Conservation (phyloP, 2,888 invertebrate species). For the Monochamus alternatus region DNA sequence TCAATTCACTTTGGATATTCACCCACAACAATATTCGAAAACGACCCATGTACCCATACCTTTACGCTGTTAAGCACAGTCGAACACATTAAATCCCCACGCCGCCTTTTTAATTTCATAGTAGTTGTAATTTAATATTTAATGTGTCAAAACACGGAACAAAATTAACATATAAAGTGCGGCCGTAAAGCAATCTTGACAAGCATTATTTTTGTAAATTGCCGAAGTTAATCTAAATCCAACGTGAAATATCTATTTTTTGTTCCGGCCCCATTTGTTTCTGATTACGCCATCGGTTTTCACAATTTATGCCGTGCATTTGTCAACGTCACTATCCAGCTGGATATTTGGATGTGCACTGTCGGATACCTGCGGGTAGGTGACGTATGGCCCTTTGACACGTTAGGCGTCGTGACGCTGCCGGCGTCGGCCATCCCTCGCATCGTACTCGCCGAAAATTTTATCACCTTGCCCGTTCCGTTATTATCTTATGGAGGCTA, state of each 20-base stretch:
- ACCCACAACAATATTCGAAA: too few species aligned
- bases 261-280: conserved; percentile 50
- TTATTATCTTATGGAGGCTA: conserved; percentile 15
- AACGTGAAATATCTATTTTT: conserved; percentile 44
- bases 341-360: conserved; percentile 49
- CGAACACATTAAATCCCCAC: background rate
- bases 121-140: background rate
- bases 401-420: conserved; percentile 46
- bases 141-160: conserved; percentile 5
- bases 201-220: conserved; percentile 45
- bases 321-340: conserved; percentile 52
- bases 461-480: conserved; percentile 23
- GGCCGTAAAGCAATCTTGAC: conserved; percentile 24
- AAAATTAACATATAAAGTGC: conserved; percentile 13
- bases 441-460: conserved; percentile 15
- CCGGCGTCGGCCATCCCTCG: conserved; percentile 18
- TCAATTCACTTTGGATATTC: too few species aligned
- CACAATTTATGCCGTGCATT: conserved; percentile 56
- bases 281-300: conserved; percentile 57
- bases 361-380: conserved; percentile 49
- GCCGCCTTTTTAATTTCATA: background rate
- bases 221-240: conserved; percentile 46
- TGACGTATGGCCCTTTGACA: conserved; percentile 52
- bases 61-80: background rate
- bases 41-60: background rate